phyloP scores from a whole-genome alignment of 2,888 invertebrate species.

The Erebia palarica region DNA sequence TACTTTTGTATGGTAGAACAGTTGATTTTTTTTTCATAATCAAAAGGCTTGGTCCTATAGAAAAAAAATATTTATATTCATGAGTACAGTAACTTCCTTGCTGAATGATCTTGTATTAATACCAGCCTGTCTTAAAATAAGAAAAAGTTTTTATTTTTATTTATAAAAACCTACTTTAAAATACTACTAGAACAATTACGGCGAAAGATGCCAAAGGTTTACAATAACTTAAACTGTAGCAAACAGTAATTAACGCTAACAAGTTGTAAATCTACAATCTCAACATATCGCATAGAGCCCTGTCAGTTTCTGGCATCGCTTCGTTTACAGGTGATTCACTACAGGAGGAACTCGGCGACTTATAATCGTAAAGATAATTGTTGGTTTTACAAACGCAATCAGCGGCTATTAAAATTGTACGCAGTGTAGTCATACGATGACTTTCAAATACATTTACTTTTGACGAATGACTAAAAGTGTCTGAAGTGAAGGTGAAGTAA shows the following conservation, averaged over 20 bases:
- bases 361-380: constrained; percentile 69
- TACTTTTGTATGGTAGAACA: too few relatives aligned
- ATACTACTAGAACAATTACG: neutral
- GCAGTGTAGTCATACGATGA: constrained; percentile 19
- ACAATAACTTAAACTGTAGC: constrained; percentile 15
- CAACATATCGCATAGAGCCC: constrained; percentile 49
- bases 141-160: neutral
- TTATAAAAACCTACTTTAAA: too few relatives aligned
- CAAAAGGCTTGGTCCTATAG: too few relatives aligned
- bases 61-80: too few relatives aligned
- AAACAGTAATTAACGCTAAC: constrained; percentile 53
- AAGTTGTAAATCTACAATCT: constrained; percentile 58
- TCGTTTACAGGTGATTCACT: constrained; percentile 73
- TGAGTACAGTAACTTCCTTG: too few relatives aligned
- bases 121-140: too few relatives aligned
- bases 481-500: too few relatives aligned
- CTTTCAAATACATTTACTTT: neutral
- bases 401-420: constrained; percentile 20
- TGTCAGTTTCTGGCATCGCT: constrained; percentile 45
- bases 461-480: neutral
- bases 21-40: too few relatives aligned
- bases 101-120: too few relatives aligned
- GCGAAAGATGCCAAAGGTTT: constrained; percentile 1
- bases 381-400: constrained; percentile 65
- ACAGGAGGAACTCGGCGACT: constrained; percentile 56